Evolutionary conservation across 2,797 vertebrate genomes (phyloP).

Genomic region (Amblyopsis hoosieri): DNA sequence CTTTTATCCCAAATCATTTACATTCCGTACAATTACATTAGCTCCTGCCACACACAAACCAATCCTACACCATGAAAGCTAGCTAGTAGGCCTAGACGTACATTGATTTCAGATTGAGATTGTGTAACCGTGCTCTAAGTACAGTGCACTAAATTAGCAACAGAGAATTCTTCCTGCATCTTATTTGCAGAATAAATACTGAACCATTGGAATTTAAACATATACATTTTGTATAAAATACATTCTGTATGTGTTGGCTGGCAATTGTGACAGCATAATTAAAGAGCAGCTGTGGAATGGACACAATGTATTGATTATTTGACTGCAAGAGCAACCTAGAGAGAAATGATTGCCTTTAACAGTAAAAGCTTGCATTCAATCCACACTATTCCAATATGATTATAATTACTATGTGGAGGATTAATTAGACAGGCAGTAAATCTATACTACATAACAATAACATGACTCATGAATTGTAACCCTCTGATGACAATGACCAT

Average conservation of each 20-base stretch:
- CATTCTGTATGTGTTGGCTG: conserved; percentile 15
- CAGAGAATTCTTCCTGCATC: conserved; percentile 37
- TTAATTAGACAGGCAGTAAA: too few species aligned
- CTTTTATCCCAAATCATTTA: too few species aligned
- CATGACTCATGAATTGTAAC: too few species aligned
- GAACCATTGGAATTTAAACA: conserved; percentile 25
- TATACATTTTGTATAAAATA: conserved; percentile 9
- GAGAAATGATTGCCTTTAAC: not conserved
- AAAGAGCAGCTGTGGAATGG: not conserved
- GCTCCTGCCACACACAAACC: too few species aligned
- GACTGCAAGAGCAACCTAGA: not conserved
- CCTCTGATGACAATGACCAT: too few species aligned
- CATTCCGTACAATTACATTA: too few species aligned
- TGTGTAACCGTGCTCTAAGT: conserved; percentile 7
- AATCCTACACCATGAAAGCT: too few species aligned
- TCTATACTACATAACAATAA: too few species aligned
- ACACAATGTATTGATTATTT: not conserved
- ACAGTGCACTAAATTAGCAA: conserved; percentile 52
- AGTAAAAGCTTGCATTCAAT: not conserved
- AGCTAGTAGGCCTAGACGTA: too few species aligned
- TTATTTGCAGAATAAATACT: conserved; percentile 11
- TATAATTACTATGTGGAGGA: too few species aligned
- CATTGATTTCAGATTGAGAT: too few species aligned
- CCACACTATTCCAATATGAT: too few species aligned
- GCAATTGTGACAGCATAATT: not conserved